Base-by-base conservation (phyloP, 2,888 invertebrate genomes). In the Pseudococcus viburni region DNA sequence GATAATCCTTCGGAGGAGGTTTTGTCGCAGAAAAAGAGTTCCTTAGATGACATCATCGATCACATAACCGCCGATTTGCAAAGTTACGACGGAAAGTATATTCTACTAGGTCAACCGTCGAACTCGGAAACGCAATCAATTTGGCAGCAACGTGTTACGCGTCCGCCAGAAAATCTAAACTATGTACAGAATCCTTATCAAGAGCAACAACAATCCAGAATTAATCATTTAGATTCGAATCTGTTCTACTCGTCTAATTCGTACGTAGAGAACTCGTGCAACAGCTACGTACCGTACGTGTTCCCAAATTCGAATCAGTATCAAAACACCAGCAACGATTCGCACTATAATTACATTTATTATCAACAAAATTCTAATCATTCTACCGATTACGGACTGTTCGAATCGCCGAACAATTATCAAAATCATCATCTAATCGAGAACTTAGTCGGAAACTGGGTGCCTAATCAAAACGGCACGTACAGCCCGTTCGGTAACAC, bases 371-470 rank as follows among this genome's bases (percentile, higher is more conserved):
- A 90, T 19, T 86, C 89, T n/a, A 85, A 89, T 51, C 89, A 87
- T 26, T 89, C 87, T 15, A 87, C 91, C 88, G 92, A 92, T 77
- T 92, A 92, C 86, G 92, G 92, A 8, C 90, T 92, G 3, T 92
- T 92, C 84, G 91, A 89, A 88, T 33, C 85, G 26, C 64, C 89
- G 3, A 89, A 86, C 89, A 90, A 46, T 89, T 86, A 86, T 86
- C 86, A 86, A 42, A 87, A 80, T 39, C 91, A 84, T 91, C 93
- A 94, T 90, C 92, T 95, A 89, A 93, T 95, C 89, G 95, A 95
- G 90, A 95, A 95, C 91, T 92, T 95, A 77, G 93, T 95, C 87
- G 95, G 95, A 12, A 95, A 95, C 91, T 94, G 95, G 94, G 94
- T 94, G 55, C 95, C 95, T 7, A 95, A 94, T 91, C 94, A 94